Percentiles rank a stretch among this genome's conserved stretches.
These are phyloP conservation scores for Drosophila rellima DNA, from an alignment of 2,888 invertebrate species.

Conservation along the genomic window DNA sequence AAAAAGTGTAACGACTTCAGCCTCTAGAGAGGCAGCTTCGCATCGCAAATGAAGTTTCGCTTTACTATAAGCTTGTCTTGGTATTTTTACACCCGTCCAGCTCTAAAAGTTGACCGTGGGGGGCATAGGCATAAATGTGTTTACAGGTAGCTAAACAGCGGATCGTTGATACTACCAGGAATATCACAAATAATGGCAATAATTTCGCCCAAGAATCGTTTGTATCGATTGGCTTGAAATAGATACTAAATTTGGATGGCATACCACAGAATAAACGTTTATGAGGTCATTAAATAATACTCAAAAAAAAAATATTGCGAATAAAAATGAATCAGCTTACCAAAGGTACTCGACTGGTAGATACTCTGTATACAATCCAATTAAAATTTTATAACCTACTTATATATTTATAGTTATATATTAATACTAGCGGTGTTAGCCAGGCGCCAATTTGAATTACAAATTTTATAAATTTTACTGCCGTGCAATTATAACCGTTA, in stretches of 20 bases:
- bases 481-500: too few relatives aligned
- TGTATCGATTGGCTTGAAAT: conserved; percentile 29
- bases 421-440: neutral
- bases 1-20: conserved; percentile 74
- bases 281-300: conserved; percentile 44
- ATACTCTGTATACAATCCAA: conserved; percentile 2
- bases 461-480: too few relatives aligned
- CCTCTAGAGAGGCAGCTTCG: conserved; percentile 39
- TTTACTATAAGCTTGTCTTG: conserved; percentile 19
- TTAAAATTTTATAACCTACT: neutral
- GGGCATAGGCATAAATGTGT: conserved; percentile 56
- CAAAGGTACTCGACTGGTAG: neutral
- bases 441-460: too few relatives aligned
- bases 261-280: conserved; percentile 30
- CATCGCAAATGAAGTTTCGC: conserved; percentile 52
- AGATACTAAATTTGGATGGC: conserved; percentile 22
- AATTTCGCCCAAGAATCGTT: conserved; percentile 30
- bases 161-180: conserved; percentile 54
- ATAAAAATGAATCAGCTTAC: conserved; percentile 9
- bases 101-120: conserved; percentile 57
- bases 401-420: neutral
- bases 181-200: conserved; percentile 39
- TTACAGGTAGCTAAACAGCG: conserved; percentile 60
- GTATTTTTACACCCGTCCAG: conserved; percentile 46
- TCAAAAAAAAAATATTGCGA: conserved; percentile 7